These are phyloP conservation scores for Myopa testacea DNA, from an alignment of 2,888 invertebrate genomes.

Conservation along the genomic window DNA sequence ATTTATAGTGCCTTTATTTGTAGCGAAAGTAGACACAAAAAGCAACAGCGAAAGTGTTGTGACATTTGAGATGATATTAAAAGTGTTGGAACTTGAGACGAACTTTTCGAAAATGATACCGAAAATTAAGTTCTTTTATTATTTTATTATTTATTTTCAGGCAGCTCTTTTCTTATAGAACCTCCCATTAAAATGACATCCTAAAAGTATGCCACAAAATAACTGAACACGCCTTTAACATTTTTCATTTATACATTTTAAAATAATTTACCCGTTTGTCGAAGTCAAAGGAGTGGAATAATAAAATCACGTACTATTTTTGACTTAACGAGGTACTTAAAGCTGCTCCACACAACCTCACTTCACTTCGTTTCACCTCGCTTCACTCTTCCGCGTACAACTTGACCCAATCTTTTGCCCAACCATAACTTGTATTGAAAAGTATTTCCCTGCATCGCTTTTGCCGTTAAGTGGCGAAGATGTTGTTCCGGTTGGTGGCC, in stretches of 20 bases:
- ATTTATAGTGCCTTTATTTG: too few relatives aligned
- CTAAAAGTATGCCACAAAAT: slow-evolving; percentile 26
- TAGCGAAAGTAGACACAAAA: too few relatives aligned
- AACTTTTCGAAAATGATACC: not conserved
- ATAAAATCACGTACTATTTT: not conserved
- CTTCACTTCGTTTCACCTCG: not conserved
- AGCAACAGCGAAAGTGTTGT: too few relatives aligned
- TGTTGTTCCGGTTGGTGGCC: slow-evolving; percentile 33
- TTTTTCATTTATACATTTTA: not conserved
- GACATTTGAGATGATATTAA: too few relatives aligned
- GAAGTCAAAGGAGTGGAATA: not conserved
- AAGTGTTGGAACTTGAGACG: too few relatives aligned
- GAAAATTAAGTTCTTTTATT: not conserved
- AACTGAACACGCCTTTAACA: not conserved
- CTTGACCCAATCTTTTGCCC: slow-evolving; percentile 10
- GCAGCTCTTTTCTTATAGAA: not conserved
- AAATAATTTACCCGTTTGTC: not conserved
- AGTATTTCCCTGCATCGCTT: slow-evolving; percentile 13
- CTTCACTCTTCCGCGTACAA: not conserved
- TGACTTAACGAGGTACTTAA: not conserved
- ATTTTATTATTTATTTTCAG: not conserved
- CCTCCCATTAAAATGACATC: not conserved
- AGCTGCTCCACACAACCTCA: not conserved
- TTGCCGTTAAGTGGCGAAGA: slow-evolving; percentile 5
- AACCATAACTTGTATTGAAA: not conserved